Evolutionary conservation across 1,140 invertebrate genomes (phyloP).

Genomic region (Drosophila parvula): DNA sequence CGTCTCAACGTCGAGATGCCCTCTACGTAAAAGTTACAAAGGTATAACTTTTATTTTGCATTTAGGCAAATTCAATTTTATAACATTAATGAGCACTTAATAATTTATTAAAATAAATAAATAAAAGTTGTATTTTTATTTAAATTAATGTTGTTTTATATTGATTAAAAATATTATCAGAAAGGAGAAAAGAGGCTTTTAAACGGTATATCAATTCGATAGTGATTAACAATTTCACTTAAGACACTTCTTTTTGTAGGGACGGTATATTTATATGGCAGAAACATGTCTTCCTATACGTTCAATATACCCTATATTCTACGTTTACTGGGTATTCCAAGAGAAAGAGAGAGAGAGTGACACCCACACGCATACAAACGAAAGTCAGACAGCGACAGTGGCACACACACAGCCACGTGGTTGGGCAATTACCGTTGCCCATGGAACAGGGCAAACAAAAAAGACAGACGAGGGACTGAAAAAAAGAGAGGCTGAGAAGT

Average conservation of each 20-base stretch:
- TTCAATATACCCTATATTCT: background rate
- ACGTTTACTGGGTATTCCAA: background rate
- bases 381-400: constrained; percentile 17
- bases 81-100: background rate
- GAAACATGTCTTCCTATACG: background rate
- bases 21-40: background rate
- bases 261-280: background rate
- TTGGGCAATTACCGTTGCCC: constrained; percentile 38
- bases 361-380: constrained; percentile 21
- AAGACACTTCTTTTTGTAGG: background rate
- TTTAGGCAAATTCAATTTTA: background rate
- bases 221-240: background rate
- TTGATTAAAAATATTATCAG: background rate
- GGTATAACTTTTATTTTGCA: too few species aligned
- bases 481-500: constrained; percentile 11
- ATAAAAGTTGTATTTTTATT: background rate
- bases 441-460: constrained; percentile 21
- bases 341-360: constrained; percentile 10
- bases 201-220: background rate
- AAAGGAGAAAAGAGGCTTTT: too few species aligned
- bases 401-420: constrained; percentile 26
- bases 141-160: background rate
- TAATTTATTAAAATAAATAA: too few species aligned
- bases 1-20: background rate
- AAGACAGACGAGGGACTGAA: constrained; percentile 5